Evolutionary conservation across 2,113 vertebrate species (phyloP), one percentile per base, ranked within the genome.

Genomic region (Burhinus bistriatus): DNA sequence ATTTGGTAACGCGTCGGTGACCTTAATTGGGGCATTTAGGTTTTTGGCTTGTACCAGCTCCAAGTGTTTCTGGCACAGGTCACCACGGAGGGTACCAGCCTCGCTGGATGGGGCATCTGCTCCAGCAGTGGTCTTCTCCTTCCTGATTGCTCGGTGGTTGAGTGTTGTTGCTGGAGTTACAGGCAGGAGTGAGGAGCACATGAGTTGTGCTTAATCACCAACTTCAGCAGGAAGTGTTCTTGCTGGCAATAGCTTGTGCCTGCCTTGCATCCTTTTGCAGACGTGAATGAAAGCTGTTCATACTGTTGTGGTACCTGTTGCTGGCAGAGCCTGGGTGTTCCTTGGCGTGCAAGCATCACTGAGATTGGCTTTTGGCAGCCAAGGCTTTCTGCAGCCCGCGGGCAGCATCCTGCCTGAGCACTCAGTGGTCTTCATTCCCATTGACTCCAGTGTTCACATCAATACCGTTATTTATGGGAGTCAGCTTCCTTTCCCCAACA

Each of bases 1-100:
- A 0, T 81, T 93, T 0, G 0, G 82, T 77, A 64, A 69, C 0
- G 1, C 19, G 3, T 86, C 0, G 0, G 30, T 84, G 86, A 93
- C 54, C 34, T 82, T 92, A 84, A 69, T 2, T 89, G 65, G 18
- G 61, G 17, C 51, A 68, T 75, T 92, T 17, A 11, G 30, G 57
- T 7, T 89, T 95, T 82, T 66, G 72, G 52, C 61, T 83, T 89
- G 57, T 9, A 38, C 25, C 7, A 4, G 19, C 20, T 81, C 61
- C 3, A 5, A 5, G 66, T 27, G 4, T 89, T 85, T 61, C 71
- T 92, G 72, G 57, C 87, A 68, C 52, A 59, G 70, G 61, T 92
- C 44, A 27, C 65, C 54, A 5, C 0, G 2, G 65, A 82, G 40
- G 21, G 34, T 78, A 38, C 54, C 2, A 2, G 19, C 16, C 72